Percentiles rank a stretch among this genome's conserved stretches.
Conservation (phyloP, 1,140 invertebrate genomes). For the Mactra quadrangularis region DNA sequence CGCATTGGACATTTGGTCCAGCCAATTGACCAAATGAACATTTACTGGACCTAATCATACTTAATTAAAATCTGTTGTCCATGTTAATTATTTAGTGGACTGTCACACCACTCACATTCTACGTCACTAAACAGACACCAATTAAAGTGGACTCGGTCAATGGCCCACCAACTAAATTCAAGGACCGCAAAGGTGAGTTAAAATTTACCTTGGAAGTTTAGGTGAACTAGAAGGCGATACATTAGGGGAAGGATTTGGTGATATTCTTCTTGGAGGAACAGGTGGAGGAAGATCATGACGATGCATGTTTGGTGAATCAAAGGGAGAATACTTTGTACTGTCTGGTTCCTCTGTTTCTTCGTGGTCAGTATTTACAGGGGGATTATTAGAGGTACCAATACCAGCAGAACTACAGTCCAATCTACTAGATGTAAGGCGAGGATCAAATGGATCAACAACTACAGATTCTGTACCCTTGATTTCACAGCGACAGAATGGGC, state of each 20-base stretch:
- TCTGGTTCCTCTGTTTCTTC: conserved; percentile 42
- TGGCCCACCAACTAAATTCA: too few species aligned
- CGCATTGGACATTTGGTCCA: too few species aligned
- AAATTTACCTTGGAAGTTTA: conserved; percentile 80
- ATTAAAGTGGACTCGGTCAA: too few species aligned
- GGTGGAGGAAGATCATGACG: conserved; percentile 86
- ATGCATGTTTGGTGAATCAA: conserved; percentile 79
- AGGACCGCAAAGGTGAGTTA: too few species aligned
- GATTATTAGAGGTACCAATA: conserved; percentile 52
- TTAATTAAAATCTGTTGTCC: too few species aligned
- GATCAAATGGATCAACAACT: conserved; percentile 88
- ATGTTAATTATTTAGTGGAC: too few species aligned
- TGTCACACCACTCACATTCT: too few species aligned
- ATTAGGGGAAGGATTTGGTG: conserved; percentile 79
- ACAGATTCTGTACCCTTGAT: conserved; percentile 99
- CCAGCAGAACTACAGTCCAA: conserved; percentile 43
- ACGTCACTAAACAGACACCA: too few species aligned
- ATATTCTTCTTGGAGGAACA: conserved; percentile 82
- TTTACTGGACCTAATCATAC: too few species aligned
- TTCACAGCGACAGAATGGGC: conserved; percentile 99
- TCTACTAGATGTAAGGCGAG: conserved; percentile 62
- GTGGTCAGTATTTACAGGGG: conserved; percentile 40
- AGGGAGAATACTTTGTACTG: conserved; percentile 63
- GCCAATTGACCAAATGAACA: too few species aligned
- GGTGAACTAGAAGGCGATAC: conserved; percentile 81